A percentile compares a stretch with the other conserved stretches of the same genome.
Evolutionary conservation across 2,797 vertebrate genomes (phyloP).

Genomic region (Falco naumanni): DNA sequence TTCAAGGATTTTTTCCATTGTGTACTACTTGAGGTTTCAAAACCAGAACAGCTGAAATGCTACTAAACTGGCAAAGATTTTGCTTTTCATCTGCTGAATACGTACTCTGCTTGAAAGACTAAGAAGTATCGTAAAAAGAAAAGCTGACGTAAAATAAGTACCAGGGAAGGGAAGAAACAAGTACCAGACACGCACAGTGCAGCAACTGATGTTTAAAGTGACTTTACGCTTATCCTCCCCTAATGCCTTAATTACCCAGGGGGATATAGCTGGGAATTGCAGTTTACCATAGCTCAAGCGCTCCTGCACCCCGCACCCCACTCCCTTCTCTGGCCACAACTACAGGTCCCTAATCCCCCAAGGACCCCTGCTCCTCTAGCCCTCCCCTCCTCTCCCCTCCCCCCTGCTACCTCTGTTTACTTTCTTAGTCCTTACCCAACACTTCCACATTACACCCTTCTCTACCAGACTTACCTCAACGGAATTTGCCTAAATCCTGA

Average conservation of each 20-base stretch:
- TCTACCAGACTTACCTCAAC: not conserved
- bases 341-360: not conserved
- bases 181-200: not conserved
- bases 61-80: not conserved
- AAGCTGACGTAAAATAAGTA: not conserved
- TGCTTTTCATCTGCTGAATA: not conserved
- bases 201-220: not conserved
- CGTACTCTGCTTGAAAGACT: not conserved
- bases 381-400: not conserved
- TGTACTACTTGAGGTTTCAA: not conserved
- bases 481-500: not conserved
- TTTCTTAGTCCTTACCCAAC: not conserved
- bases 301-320: rapidly evolving
- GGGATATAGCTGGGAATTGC: not conserved
- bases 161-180: not conserved
- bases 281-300: not conserved
- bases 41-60: constrained; percentile 16
- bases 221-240: not conserved
- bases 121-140: not conserved
- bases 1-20: not conserved
- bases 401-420: not conserved
- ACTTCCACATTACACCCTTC: rapidly evolving
- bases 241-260: not conserved
- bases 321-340: not conserved
- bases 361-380: not conserved